Conservation (phyloP, 2,888 invertebrate species). For the Deroplatys truncata region DNA sequence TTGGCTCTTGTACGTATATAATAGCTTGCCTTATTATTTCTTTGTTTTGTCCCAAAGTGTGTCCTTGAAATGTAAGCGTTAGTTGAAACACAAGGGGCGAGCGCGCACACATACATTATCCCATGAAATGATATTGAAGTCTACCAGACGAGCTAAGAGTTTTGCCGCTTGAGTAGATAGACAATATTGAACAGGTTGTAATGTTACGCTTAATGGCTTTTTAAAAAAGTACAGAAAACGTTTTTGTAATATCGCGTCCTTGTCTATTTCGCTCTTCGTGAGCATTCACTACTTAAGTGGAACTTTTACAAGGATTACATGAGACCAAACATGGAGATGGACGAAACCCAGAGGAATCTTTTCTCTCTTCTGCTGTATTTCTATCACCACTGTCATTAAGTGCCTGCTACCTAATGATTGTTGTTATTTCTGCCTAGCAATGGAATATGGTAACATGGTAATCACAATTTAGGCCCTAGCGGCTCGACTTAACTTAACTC, state of each 20-base stretch:
- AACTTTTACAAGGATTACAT: not conserved
- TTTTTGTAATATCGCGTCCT: not conserved
- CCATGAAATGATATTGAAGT: slow-evolving; percentile 5
- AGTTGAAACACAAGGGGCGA: not conserved
- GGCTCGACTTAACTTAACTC: too few relatives aligned
- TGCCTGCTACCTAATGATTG: not conserved
- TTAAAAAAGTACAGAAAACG: slow-evolving; percentile 1
- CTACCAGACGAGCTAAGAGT: not conserved
- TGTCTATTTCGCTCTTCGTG: not conserved
- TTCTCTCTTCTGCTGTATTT: not conserved
- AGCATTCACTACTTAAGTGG: not conserved
- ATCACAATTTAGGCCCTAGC: too few relatives aligned
- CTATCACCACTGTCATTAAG: not conserved
- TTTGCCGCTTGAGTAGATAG: slow-evolving; percentile 20
- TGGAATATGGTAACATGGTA: too few relatives aligned
- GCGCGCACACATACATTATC: not conserved
- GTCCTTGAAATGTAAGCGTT: not conserved
- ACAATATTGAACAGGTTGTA: slow-evolving; percentile 24
- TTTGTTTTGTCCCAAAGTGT: not conserved
- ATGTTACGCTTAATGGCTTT: slow-evolving; percentile 20
- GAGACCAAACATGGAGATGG: not conserved
- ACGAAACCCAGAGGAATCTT: not conserved
- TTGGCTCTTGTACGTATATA: not conserved
- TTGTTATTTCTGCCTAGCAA: too few relatives aligned
- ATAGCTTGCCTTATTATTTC: not conserved